Evolutionary conservation across 1,140 invertebrate species (phyloP).

Genomic region (Conus betulinus): DNA sequence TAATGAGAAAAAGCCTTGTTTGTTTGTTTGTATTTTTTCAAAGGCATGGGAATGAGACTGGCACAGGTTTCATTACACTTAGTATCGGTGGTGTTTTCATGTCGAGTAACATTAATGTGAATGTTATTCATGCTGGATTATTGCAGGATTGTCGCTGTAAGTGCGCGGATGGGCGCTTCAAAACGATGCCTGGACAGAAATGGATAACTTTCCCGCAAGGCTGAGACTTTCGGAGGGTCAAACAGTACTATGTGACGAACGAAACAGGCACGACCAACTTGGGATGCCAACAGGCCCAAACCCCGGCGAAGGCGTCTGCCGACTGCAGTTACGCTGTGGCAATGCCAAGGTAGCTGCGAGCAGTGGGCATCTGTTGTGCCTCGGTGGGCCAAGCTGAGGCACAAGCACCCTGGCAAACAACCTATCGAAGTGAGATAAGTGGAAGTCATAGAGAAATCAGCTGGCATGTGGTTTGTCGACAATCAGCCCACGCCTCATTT

Average conservation of each 20-base stretch:
- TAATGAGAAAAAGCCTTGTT: no score
- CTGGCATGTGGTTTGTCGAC: conserved; percentile 10
- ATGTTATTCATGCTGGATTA: neutral
- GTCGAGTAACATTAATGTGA: no score
- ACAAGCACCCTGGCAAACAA: neutral
- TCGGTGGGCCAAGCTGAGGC: neutral
- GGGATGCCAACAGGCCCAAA: neutral
- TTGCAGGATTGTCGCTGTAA: conserved; percentile 40
- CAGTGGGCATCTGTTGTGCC: neutral
- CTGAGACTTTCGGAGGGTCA: conserved; percentile 41
- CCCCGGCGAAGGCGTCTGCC: conserved; percentile 15
- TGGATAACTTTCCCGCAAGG: conserved; percentile 48
- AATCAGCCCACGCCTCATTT: conserved; percentile 1
- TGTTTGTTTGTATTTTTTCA: no score
- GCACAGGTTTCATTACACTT: no score
- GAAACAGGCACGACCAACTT: conserved; percentile 30
- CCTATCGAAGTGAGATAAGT: neutral
- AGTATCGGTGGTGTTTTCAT: no score
- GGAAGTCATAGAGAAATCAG: neutral
- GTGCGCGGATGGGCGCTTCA: conserved; percentile 53
- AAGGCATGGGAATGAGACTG: no score
- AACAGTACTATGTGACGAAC: conserved; percentile 20
- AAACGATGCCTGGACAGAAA: conserved; percentile 36
- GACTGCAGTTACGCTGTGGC: conserved; percentile 11
- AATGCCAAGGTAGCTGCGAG: neutral